Conservation (phyloP, 64 coral and sea anemone genomes). For the Pocillopora verrucosa region DNA sequence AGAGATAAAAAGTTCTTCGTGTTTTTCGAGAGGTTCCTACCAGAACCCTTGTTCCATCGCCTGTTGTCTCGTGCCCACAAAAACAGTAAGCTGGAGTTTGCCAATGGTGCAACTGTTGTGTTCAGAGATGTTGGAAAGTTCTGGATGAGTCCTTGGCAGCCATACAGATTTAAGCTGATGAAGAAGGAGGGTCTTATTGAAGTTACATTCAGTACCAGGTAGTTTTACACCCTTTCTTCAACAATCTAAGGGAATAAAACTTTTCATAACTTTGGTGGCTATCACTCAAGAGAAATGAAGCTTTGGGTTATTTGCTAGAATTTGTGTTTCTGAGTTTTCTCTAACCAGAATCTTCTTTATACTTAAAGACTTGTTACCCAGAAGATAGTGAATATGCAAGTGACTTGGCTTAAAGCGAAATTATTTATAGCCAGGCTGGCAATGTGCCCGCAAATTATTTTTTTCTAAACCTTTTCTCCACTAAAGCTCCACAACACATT, state of each 20-base stretch:
- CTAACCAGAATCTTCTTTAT: too few species aligned
- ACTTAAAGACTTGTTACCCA: too few species aligned
- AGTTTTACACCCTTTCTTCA: constrained; percentile 5
- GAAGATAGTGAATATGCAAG: too few species aligned
- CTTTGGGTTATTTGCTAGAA: too few species aligned
- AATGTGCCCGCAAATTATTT: too few species aligned
- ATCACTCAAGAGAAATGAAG: too few species aligned
- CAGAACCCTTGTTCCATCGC: constrained; percentile 64
- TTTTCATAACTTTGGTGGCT: too few species aligned
- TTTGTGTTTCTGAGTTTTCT: too few species aligned
- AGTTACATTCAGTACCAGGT: constrained; percentile 53
- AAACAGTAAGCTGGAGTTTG: constrained; percentile 14
- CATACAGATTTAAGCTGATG: constrained; percentile 44
- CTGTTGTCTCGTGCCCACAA: constrained; percentile 66
- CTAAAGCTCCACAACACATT: neutral
- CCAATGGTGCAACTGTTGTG: neutral
- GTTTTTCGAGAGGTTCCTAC: constrained; percentile 51
- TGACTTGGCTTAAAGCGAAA: too few species aligned
- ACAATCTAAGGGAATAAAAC: neutral
- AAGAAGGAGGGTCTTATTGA: constrained; percentile 54
- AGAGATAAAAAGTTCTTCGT: constrained; percentile 55
- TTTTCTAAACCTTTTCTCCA: too few species aligned
- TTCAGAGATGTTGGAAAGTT: constrained; percentile 48
- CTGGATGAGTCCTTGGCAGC: constrained; percentile 41
- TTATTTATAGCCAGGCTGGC: too few species aligned